Conservation (phyloP, 2,797 vertebrate species). For the Spinibarbus caldwelli region DNA sequence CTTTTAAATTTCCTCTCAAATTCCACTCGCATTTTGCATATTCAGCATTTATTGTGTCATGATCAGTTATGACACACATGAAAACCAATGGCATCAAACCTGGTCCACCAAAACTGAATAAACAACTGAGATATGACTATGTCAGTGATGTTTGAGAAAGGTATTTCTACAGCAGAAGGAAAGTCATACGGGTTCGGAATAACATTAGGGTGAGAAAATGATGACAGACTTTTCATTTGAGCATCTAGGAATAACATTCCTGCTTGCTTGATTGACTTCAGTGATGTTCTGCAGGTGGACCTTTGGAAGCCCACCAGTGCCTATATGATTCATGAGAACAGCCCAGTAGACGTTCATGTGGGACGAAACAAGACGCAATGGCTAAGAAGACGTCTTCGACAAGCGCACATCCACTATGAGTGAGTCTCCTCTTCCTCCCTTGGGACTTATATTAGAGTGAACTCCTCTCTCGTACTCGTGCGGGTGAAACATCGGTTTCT, state of each 20-base stretch:
- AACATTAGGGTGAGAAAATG: not conserved
- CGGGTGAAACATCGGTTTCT: slow-evolving; percentile 43
- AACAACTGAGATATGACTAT: not conserved
- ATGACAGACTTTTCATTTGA: not conserved
- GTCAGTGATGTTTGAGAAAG: not conserved
- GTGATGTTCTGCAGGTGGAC: slow-evolving; percentile 87
- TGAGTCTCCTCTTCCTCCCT: slow-evolving; percentile 72
- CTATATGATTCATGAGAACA: slow-evolving; percentile 78
- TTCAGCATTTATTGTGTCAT: not conserved
- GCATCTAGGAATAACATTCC: not conserved
- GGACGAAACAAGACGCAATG: slow-evolving; percentile 71
- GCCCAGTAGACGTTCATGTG: slow-evolving; percentile 84
- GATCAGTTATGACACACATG: not conserved
- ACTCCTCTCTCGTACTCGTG: slow-evolving; percentile 16
- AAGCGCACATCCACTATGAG: slow-evolving; percentile 82
- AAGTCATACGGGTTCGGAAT: not conserved
- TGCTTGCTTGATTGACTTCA: slow-evolving; percentile 64
- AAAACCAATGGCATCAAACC: not conserved
- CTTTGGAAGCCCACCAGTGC: slow-evolving; percentile 94
- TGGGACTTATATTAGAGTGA: not conserved
- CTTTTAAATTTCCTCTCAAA: not conserved
- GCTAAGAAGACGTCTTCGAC: slow-evolving; percentile 79
- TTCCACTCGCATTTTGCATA: not conserved
- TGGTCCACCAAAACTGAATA: not conserved
- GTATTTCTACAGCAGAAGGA: not conserved